Base-by-base conservation (phyloP, 2,113 vertebrate genomes). In the Oophaga pumilio region DNA sequence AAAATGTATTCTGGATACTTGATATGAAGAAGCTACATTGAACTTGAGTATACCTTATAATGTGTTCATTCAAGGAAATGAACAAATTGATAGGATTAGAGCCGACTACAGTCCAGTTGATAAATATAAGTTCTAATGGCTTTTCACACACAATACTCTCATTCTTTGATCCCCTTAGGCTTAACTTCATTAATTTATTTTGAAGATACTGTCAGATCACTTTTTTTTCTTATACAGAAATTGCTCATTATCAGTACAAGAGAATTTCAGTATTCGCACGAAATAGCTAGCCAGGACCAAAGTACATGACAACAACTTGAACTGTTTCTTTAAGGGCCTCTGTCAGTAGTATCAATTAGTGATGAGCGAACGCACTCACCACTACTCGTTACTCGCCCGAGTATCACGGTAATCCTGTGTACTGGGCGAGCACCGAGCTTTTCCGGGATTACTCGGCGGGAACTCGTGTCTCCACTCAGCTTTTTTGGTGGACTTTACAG, bases 81-180 rank as follows among this genome's bases (percentile, higher is more conserved):
- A 87, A 49, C 86, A 87, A 71, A 82, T 76, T 74, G 86, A 76
- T 83, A 87, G 69, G 79, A 87, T 69, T 28, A 64, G 43, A 82
- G 86, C 68, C 14, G 79, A 53, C 81, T 50, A 64, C 56, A 28
- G 69, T 87, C 52, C 86, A 87, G 71, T 26, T 83, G 43, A 73
- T 83, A 82, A 87, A 76, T 87, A 82, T 82, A 83, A 76, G 15
- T 87, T 82, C 57, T 82, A 82, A 87, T 82, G 76, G 68, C 79
- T 64, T 83, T 76, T 82, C 79, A 83, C 79, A 87, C 79, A 83
- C 53, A 56, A n/a, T 49, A 28, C 56, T 3, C 69, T 64, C n/a
- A 22, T 22, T 59, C 57, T 87, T 87, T 87, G 53, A 82, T 87
- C 79, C 79, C 86, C 79, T 74, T 28, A 76, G 68, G 79, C 69